A percentile compares a stretch with the other conserved stretches of the same genome.
phyloP scores from a whole-genome alignment of 2,888 invertebrate species.

The Agonum fuliginosum region DNA sequence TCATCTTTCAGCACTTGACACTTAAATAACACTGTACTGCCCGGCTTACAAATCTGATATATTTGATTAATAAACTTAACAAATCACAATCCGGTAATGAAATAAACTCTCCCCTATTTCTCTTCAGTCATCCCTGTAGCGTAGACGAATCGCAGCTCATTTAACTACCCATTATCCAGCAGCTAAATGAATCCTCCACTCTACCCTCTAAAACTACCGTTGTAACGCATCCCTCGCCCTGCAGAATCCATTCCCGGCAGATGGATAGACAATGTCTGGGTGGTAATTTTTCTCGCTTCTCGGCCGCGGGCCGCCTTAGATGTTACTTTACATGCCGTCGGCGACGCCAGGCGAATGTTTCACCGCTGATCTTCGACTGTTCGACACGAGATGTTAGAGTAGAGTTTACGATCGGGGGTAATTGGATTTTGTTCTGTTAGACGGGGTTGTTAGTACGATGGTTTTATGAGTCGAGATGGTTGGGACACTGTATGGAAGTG shows the following conservation, averaged over 20 bases:
- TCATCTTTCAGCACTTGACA: no score
- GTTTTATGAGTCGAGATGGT: no score
- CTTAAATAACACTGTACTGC: no score
- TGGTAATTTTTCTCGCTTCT: slow-evolving; percentile 37
- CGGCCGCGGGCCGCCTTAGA: background rate
- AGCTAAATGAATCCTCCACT: background rate
- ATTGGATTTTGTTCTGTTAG: slow-evolving; percentile 15
- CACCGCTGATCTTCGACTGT: slow-evolving; percentile 39
- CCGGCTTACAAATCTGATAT: no score
- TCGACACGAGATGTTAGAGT: slow-evolving; percentile 8
- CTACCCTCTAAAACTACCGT: background rate
- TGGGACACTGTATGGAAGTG: no score
- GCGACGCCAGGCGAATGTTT: slow-evolving; percentile 46
- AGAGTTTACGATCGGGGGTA: background rate
- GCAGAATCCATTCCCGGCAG: background rate
- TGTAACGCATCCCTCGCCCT: background rate
- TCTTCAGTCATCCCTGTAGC: background rate
- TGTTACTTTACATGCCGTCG: slow-evolving; percentile 52
- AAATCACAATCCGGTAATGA: no score
- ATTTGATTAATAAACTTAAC: no score
- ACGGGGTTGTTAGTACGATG: background rate
- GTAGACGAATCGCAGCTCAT: background rate
- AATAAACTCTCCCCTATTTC: no score
- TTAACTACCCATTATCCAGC: background rate
- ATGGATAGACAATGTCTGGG: slow-evolving; percentile 7